Percentiles rank a stretch among this genome's conserved stretches.
These are phyloP conservation scores for Dryomyza anilis DNA, from an alignment of 2,888 invertebrate genomes.

Conservation along the genomic window DNA sequence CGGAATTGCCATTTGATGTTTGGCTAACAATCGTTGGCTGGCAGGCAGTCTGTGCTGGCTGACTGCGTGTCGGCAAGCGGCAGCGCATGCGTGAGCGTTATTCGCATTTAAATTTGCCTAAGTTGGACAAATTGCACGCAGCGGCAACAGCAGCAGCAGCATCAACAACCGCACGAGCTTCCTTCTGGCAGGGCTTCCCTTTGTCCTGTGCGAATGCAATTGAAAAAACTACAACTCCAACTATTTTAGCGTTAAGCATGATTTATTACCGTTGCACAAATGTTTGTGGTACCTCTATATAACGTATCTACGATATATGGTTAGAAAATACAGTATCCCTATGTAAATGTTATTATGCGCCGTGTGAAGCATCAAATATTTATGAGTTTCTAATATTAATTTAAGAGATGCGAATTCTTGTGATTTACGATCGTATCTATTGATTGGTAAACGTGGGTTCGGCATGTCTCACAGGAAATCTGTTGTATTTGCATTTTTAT, in stretches of 20 bases:
- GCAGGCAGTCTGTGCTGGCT: neutral
- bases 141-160: neutral
- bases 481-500: too few species aligned
- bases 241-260: slow-evolving; percentile 4
- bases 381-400: too few species aligned
- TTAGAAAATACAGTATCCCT: too few species aligned
- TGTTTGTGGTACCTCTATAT: too few species aligned
- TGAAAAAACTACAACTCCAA: too few species aligned
- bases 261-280: slow-evolving; percentile 6
- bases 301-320: too few species aligned
- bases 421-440: too few species aligned
- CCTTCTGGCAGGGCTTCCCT: neutral
- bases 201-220: neutral
- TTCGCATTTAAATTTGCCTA: slow-evolving; percentile 18
- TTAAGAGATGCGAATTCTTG: too few species aligned
- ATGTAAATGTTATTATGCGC: too few species aligned
- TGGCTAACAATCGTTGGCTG: neutral
- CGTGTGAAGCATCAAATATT: too few species aligned
- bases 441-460: too few species aligned
- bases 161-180: neutral
- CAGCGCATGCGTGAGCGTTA: slow-evolving; percentile 8
- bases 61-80: neutral
- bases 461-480: too few species aligned
- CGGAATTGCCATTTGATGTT: neutral
- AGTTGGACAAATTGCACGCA: slow-evolving; percentile 22